Evolutionary conservation across 2,113 vertebrate genomes (phyloP), one percentile per base, ranked within the genome.

Genomic region (Rattus rattus): DNA sequence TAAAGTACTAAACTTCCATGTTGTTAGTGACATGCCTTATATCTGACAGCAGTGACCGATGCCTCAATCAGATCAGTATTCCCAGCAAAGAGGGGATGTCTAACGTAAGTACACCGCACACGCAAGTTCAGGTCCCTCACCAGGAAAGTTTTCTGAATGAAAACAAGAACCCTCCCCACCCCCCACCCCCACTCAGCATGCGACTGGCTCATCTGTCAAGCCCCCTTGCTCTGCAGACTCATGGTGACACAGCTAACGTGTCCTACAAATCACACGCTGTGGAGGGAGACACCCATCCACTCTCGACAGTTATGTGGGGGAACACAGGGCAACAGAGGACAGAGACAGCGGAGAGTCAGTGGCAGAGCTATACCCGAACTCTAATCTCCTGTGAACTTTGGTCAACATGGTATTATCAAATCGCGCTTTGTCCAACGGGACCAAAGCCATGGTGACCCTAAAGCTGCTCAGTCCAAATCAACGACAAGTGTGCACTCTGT

Each of bases 1-100:
- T n/a, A 67, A 96, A 92, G 61, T 72, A 89, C 1, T 94, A 76
- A 93, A 52, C 9, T 49, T 90, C 22, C 33, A 91, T 2, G 10
- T 67, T 92, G 22, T 65, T 81, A 91, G 49, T 85, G 89, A 96
- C 95, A 88, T 81, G 6, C 83, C 52, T 81, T 85, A 75, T 28
- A 86, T 70, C 7, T 81, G 2, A 87, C 88, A 67, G 9, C 30
- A 87, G 39, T 80, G 69, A 33, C 67, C 12, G 67, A 94, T 59
- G 91, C 43, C 47, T 94, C 69, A 92, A 80, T 75, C 47, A 85
- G 19, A 12, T 65, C 87, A 95, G 36, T 76, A 61, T 69, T 20
- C 77, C 73, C 65, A 88, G 70, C 43, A 30, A 86, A 83, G 39
- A 36, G 19, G 19, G 7, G 92, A 17, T 9, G 3, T 76, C 59